A percentile compares a stretch with the other conserved stretches of the same genome.
phyloP scores from a whole-genome alignment of 1,140 invertebrate genomes.

The Drosophila mauritiana region DNA sequence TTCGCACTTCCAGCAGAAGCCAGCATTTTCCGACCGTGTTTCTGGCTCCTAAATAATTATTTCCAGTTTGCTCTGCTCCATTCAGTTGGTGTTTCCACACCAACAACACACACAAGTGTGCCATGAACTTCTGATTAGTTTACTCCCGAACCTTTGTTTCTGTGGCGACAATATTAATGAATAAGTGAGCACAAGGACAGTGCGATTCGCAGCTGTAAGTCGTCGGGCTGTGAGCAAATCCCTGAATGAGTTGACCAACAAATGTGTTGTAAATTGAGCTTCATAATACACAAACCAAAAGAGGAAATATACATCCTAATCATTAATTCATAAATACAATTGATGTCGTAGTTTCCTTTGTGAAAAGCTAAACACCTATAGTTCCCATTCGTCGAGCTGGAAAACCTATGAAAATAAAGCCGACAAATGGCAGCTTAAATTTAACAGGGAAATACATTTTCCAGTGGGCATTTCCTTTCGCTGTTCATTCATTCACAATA shows the following conservation, averaged over 20 bases:
- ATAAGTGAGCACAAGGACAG: conserved; percentile 17
- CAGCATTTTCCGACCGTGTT: background rate
- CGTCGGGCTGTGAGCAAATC: conserved; percentile 4
- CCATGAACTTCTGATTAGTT: conserved; percentile 43
- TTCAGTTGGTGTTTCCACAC: conserved; percentile 14
- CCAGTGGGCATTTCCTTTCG: background rate
- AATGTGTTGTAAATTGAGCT: background rate
- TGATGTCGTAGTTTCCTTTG: too few species aligned
- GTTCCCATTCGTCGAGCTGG: too few species aligned
- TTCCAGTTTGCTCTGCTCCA: conserved; percentile 4
- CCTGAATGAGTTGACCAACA: conserved; percentile 3
- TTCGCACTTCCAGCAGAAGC: background rate
- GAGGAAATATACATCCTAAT: background rate
- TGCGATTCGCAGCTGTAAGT: conserved; percentile 22
- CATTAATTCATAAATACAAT: too few species aligned
- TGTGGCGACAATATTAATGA: conserved; percentile 32
- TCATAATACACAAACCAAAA: background rate
- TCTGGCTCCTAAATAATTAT: conserved; percentile 36
- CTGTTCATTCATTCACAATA: conserved; percentile 59
- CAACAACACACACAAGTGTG: conserved; percentile 22
- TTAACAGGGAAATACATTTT: background rate
- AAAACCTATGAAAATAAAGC: background rate
- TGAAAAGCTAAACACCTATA: too few species aligned
- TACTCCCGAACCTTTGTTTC: conserved; percentile 6
- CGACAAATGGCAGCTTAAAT: background rate